Evolutionary conservation across 2,888 invertebrate genomes (phyloP).

Genomic region (Drosophila paranaensis): DNA sequence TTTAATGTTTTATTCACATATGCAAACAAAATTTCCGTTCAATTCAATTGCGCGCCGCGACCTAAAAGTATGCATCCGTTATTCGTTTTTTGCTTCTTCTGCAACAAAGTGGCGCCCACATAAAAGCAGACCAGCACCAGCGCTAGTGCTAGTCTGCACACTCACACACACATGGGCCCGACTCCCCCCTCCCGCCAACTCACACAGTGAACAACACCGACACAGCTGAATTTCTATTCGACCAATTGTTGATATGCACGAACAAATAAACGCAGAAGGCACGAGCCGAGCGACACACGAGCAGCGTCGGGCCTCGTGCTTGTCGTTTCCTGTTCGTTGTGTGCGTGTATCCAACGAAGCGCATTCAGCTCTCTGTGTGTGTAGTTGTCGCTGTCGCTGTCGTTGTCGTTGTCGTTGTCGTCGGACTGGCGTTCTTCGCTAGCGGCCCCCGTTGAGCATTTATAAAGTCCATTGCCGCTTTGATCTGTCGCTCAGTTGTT

Average conservation of each 20-base stretch:
- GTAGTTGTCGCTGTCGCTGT: too few relatives aligned
- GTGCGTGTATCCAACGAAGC: constrained; percentile 31
- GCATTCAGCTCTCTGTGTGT: constrained; percentile 23
- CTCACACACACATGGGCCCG: neutral
- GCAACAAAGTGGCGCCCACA: constrained; percentile 60
- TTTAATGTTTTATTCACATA: constrained; percentile 77
- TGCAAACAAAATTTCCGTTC: constrained; percentile 78
- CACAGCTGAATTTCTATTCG: constrained; percentile 56
- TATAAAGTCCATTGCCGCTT: constrained; percentile 77
- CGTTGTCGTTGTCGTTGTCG: constrained; percentile 1
- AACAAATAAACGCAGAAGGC: constrained; percentile 36
- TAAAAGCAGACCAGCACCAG: constrained; percentile 26
- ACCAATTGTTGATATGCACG: constrained; percentile 80
- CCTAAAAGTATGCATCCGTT: constrained; percentile 63
- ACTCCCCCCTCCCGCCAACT: constrained; percentile 18
- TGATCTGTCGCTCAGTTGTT: constrained; percentile 83
- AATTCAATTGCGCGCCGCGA: constrained; percentile 68
- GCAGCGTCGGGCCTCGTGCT: constrained; percentile 38
- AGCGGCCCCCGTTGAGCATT: constrained; percentile 43
- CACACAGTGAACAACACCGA: constrained; percentile 34
- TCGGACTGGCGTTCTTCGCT: constrained; percentile 40
- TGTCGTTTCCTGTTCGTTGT: constrained; percentile 52
- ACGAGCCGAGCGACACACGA: constrained; percentile 44
- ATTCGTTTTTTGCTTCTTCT: constrained; percentile 32
- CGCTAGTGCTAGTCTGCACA: neutral